Base-by-base conservation (phyloP, 2,797 vertebrate species). In the Saxicola maurus region DNA sequence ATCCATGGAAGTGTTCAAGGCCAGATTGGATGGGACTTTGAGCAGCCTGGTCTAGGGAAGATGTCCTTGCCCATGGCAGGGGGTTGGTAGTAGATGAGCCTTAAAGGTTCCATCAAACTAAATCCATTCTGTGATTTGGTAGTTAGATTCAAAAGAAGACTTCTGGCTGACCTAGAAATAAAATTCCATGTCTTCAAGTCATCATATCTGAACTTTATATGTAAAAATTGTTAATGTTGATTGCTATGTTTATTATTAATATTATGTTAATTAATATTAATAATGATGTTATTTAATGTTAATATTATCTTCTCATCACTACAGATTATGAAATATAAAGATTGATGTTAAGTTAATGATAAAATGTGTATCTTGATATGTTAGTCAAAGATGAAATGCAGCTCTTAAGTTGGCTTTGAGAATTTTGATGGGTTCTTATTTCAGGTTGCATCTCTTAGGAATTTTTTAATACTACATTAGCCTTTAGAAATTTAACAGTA, bases 51-150 rank as follows among this genome's bases (percentile, higher is more conserved):
- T 60, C 3, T 66, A 45, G 42, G 13, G 23, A 59, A 62, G 24
- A 2, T 75, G 31, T n/a, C 16, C 3, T 2, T 59, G 10, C 30
- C 8, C 0, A 1, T 66, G 37, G 33, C 38, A 4, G 4, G 8
- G 1, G 0, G 1, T 46, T 78, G 18, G 18, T 61, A 31, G 31
- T 42, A 17, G 18, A 1, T 53, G 17, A 8, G 45, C 19, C 59
- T 67, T 57, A 31, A 68, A 67, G 23, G 10, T 68, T 31, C 24
- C 4, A 78, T 77, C 27, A 45, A 49, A 17, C 19, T 17, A 43
- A 77, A 60, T 48, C 2, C 0, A 13, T 73, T 75, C 49, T 40
- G n/a, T 56, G 37, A 20, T 55, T 72, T 17, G 40, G 16, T 80
- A 31, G n/a, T 23, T 64, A 30, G n/a, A 15, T 46, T 30, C 67